Conservation (phyloP, 1,140 invertebrate genomes). For the Drosophila sulfurigaster region DNA sequence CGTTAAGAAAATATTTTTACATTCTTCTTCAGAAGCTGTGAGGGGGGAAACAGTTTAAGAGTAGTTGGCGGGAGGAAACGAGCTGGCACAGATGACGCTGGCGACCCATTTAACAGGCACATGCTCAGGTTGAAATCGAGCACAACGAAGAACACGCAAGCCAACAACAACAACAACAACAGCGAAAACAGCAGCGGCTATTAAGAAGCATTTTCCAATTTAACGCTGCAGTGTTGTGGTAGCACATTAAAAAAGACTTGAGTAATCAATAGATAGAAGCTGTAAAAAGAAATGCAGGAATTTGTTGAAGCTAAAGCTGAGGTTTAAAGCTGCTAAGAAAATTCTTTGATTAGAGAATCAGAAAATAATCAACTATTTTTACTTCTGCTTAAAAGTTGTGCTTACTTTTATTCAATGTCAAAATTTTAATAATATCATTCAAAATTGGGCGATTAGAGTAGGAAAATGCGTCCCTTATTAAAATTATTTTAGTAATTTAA, state of each 20-base stretch:
- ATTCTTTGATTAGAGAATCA: too few relatives aligned
- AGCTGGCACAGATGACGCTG: conserved; percentile 28
- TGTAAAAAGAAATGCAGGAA: not conserved
- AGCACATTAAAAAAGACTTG: conserved; percentile 58
- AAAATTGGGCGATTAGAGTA: too few relatives aligned
- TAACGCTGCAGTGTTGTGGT: conserved; percentile 1
- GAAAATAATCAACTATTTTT: too few relatives aligned
- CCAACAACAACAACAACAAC: not conserved
- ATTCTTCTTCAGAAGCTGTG: not conserved
- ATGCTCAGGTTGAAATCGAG: conserved; percentile 70
- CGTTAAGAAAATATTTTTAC: conserved; percentile 81
- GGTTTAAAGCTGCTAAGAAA: not conserved
- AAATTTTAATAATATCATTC: too few relatives aligned
- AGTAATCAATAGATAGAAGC: conserved; percentile 9
- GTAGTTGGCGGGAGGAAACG: conserved; percentile 1
- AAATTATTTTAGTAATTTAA: too few relatives aligned
- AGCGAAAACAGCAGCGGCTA: conserved; percentile 27
- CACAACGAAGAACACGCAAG: conserved; percentile 11
- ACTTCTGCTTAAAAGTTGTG: too few relatives aligned
- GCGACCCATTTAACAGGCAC: conserved; percentile 68
- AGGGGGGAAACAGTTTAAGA: conserved; percentile 14
- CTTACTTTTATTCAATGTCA: too few relatives aligned
- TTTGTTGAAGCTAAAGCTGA: not conserved
- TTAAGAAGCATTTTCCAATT: conserved; percentile 53
- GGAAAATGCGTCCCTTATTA: too few relatives aligned